These are phyloP conservation scores for Leptestheria dahalacensis DNA, from an alignment of 1,140 invertebrate species.

Conservation along the genomic window DNA sequence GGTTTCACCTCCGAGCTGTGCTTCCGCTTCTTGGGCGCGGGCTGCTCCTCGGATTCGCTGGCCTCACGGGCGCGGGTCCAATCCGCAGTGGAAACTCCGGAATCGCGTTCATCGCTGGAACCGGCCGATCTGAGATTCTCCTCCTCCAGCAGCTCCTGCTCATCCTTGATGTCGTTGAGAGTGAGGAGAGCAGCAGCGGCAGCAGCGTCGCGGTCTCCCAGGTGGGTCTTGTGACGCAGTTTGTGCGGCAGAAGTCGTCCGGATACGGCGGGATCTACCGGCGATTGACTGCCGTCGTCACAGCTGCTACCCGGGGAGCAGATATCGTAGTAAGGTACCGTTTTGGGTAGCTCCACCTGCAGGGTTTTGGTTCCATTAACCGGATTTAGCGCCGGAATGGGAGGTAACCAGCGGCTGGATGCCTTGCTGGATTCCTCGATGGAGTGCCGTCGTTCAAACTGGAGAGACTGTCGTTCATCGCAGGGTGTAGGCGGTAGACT, in stretches of 20 bases:
- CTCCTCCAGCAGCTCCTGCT: not conserved
- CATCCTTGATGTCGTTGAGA: constrained; percentile 48
- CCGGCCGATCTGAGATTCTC: not conserved
- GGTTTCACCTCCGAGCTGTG: too few species aligned
- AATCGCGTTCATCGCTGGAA: constrained; percentile 64
- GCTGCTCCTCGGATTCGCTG: not conserved
- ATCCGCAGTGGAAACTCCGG: constrained; percentile 59
- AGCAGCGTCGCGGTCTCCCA: constrained; percentile 72
- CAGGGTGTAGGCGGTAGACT: too few species aligned
- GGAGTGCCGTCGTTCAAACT: not conserved
- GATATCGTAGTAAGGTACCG: not conserved
- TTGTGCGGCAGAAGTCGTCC: constrained; percentile 68
- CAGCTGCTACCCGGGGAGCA: constrained; percentile 34
- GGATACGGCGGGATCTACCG: constrained; percentile 21
- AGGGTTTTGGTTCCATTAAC: not conserved
- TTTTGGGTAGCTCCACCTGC: not conserved
- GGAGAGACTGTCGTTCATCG: too few species aligned
- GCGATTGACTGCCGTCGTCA: constrained; percentile 41
- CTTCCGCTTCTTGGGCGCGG: not conserved
- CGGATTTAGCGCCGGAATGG: not conserved
- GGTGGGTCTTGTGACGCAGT: constrained; percentile 75
- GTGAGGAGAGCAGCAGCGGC: constrained; percentile 39
- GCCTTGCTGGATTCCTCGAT: not conserved
- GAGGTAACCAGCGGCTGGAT: not conserved
- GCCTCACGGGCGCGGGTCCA: constrained; percentile 31